These are phyloP conservation scores for Gastracanthus pulcherrimus DNA, from an alignment of 2,888 invertebrate genomes.

Conservation along the genomic window DNA sequence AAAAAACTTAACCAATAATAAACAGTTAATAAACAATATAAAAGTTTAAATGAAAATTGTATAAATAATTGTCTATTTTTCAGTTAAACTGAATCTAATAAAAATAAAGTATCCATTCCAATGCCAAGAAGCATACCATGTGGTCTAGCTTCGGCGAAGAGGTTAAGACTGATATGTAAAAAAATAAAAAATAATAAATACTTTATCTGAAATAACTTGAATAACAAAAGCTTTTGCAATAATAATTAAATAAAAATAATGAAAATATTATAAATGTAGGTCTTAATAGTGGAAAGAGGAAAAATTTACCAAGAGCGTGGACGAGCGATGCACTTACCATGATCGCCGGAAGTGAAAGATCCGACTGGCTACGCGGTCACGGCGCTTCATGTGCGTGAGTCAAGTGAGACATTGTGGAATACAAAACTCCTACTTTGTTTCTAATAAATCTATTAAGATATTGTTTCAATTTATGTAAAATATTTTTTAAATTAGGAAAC, in stretches of 20 bases:
- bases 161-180: conserved; percentile 22
- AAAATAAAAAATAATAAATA: conserved; percentile 2
- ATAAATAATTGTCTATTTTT: not conserved
- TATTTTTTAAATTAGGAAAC: not conserved
- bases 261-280: conserved; percentile 12
- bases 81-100: not conserved
- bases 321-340: conserved; percentile 66
- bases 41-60: too few relatives aligned
- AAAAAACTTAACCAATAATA: too few relatives aligned
- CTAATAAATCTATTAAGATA: not conserved
- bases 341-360: conserved; percentile 70
- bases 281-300: conserved; percentile 21
- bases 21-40: too few relatives aligned
- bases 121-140: conserved; percentile 35
- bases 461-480: not conserved
- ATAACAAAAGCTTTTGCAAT: not conserved
- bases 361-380: conserved; percentile 36
- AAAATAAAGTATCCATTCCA: not conserved
- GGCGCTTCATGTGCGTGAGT: not conserved
- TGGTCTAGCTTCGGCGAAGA: conserved; percentile 17
- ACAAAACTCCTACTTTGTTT: not conserved
- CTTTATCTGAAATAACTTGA: not conserved
- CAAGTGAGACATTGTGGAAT: not conserved
- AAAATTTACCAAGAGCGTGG: conserved; percentile 32
- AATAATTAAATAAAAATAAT: conserved; percentile 14